Conservation (phyloP, 2,888 invertebrate genomes). For the Lymantria monacha region DNA sequence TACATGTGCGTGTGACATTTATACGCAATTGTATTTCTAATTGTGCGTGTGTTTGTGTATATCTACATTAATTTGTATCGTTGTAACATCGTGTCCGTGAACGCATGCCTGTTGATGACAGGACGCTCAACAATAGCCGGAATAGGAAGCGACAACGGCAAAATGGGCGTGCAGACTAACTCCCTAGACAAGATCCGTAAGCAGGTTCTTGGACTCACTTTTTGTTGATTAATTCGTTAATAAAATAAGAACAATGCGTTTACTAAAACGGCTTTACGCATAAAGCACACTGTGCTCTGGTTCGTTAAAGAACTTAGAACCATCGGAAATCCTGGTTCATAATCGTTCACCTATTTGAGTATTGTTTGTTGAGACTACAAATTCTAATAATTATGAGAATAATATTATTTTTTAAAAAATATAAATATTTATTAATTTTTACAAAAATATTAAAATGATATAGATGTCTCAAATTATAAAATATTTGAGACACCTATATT, state of each 20-base stretch:
- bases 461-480: too few species aligned
- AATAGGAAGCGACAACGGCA: slow-evolving; percentile 75
- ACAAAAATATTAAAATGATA: too few species aligned
- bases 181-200: slow-evolving; percentile 70
- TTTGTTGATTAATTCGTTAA: slow-evolving; percentile 56
- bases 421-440: too few species aligned
- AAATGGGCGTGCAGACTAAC: slow-evolving; percentile 64
- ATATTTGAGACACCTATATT: too few species aligned
- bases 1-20: slow-evolving; percentile 16
- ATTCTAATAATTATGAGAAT: too few species aligned
- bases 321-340: slow-evolving; percentile 72
- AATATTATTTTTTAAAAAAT: too few species aligned
- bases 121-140: slow-evolving; percentile 79
- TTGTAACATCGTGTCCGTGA: slow-evolving; percentile 42
- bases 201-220: slow-evolving; percentile 55
- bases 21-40: slow-evolving; percentile 8
- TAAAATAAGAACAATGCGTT: slow-evolving; percentile 50
- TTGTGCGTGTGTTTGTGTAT: slow-evolving; percentile 25
- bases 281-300: slow-evolving; percentile 50
- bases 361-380: too few species aligned
- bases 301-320: slow-evolving; percentile 34
- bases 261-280: slow-evolving; percentile 53
- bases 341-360: slow-evolving; percentile 32
- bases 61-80: slow-evolving; percentile 36
- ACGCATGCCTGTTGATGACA: slow-evolving; percentile 61